phyloP scores from a whole-genome alignment of 2,888 invertebrate genomes.

The Pilophorus perplexus region DNA sequence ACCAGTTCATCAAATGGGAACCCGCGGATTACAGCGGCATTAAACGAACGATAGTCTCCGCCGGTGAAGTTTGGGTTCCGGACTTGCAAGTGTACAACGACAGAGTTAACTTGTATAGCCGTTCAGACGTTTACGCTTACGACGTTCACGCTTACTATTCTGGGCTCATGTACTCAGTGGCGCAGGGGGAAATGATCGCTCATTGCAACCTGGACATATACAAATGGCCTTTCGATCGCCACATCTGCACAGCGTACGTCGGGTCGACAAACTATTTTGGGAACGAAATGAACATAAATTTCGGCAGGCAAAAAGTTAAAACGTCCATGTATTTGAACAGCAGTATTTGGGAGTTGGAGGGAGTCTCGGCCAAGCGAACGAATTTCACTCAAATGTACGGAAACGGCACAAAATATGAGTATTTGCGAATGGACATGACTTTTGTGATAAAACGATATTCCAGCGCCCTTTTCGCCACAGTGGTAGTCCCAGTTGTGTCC shows the following conservation, averaged over 20 bases:
- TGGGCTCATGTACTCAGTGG: constrained; percentile 21
- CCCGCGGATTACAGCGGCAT: constrained; percentile 21
- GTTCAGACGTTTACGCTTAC: constrained; percentile 8
- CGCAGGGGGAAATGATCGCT: constrained; percentile 18
- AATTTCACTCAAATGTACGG: background rate
- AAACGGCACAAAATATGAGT: constrained; percentile 10
- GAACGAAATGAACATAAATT: background rate
- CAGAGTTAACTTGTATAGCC: constrained; percentile 7
- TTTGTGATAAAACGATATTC: constrained; percentile 20
- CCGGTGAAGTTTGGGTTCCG: constrained; percentile 12
- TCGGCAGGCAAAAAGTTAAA: background rate
- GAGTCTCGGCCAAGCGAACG: background rate
- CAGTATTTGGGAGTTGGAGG: constrained; percentile 25
- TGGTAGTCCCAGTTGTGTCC: constrained; percentile 1
- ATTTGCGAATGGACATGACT: constrained; percentile 11
- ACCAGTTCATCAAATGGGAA: constrained; percentile 26
- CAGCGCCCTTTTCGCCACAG: constrained; percentile 20
- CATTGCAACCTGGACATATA: constrained; percentile 30
- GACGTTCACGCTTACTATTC: constrained; percentile 26
- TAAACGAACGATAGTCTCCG: background rate
- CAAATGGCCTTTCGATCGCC: constrained; percentile 32
- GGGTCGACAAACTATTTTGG: constrained; percentile 25
- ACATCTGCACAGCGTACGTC: constrained; percentile 22
- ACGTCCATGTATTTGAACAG: constrained; percentile 25
- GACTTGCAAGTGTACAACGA: constrained; percentile 32